These are phyloP conservation scores for Otus sunia DNA, from an alignment of 2,113 vertebrate genomes.

Conservation along the genomic window DNA sequence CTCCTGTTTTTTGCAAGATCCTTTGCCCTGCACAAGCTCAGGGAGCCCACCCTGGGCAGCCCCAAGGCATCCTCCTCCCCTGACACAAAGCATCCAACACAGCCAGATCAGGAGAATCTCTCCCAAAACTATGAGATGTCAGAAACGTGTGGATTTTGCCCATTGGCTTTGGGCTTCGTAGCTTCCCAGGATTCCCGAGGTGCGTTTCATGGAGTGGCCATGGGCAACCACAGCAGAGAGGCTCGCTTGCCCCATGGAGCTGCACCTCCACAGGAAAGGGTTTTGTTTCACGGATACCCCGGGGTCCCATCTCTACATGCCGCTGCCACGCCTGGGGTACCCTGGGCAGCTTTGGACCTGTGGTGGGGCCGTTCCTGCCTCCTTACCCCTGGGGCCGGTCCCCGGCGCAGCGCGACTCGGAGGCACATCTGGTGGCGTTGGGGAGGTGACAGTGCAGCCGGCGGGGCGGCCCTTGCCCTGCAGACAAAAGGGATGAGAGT, in stretches of 20 bases:
- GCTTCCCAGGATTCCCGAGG: not conserved
- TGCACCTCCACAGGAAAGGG: not conserved
- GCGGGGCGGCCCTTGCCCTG: not conserved
- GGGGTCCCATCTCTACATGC: not conserved
- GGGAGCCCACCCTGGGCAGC: not conserved
- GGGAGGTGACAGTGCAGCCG: not conserved
- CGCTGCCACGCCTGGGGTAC: not conserved
- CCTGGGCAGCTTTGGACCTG: not conserved
- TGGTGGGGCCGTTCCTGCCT: fast-evolving
- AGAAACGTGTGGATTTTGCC: not conserved
- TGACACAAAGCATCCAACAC: not conserved
- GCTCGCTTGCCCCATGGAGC: not conserved
- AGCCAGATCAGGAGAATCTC: not conserved
- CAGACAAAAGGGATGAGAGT: not conserved
- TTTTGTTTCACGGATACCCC: not conserved
- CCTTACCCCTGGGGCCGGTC: not conserved
- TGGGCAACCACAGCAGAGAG: fast-evolving
- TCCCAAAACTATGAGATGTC: not conserved
- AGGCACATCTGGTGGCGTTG: not conserved
- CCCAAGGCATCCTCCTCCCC: not conserved
- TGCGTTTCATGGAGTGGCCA: not conserved
- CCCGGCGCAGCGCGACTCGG: fast-evolving
- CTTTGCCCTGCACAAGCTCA: not conserved
- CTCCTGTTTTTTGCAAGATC: not conserved
- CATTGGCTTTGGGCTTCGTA: not conserved